A percentile compares a stretch with the other conserved stretches of the same genome.
phyloP scores from a whole-genome alignment of 2,888 invertebrate genomes.

The Leucophenga montana region DNA sequence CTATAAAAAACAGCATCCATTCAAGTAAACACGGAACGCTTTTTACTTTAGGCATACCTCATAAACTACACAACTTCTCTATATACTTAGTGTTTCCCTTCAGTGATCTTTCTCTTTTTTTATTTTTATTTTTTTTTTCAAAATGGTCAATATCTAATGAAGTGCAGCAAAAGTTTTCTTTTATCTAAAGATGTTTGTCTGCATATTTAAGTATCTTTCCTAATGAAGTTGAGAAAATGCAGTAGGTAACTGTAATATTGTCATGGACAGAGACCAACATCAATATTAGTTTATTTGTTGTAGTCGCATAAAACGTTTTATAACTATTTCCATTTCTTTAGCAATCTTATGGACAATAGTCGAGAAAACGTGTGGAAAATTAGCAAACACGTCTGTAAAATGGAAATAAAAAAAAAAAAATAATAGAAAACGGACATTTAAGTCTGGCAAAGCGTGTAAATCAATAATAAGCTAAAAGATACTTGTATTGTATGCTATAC shows the following conservation, averaged over 20 bases:
- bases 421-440: slow-evolving; percentile 53
- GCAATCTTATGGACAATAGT: slow-evolving; percentile 54
- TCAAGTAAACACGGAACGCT: no score
- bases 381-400: slow-evolving; percentile 35
- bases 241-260: slow-evolving; percentile 33
- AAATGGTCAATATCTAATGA: no score
- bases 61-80: no score
- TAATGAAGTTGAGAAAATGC: slow-evolving; percentile 55
- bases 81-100: no score
- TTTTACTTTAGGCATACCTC: no score
- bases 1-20: no score
- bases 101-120: slow-evolving; percentile 3
- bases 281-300: slow-evolving; percentile 43
- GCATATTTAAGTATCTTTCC: slow-evolving; percentile 47
- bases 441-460: slow-evolving; percentile 4
- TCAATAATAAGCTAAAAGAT: slow-evolving; percentile 22
- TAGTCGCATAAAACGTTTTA: slow-evolving; percentile 41
- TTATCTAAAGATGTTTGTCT: neutral
- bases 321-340: slow-evolving; percentile 63
- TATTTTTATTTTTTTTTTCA: slow-evolving; percentile 4
- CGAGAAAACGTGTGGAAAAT: slow-evolving; percentile 46
- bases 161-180: neutral
- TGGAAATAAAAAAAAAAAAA: slow-evolving; percentile 17
- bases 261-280: neutral
- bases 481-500: slow-evolving; percentile 17